A percentile compares a stretch with the other conserved stretches of the same genome.
phyloP scores from a whole-genome alignment of 2,888 invertebrate genomes.

The Napeogenes sylphis region DNA sequence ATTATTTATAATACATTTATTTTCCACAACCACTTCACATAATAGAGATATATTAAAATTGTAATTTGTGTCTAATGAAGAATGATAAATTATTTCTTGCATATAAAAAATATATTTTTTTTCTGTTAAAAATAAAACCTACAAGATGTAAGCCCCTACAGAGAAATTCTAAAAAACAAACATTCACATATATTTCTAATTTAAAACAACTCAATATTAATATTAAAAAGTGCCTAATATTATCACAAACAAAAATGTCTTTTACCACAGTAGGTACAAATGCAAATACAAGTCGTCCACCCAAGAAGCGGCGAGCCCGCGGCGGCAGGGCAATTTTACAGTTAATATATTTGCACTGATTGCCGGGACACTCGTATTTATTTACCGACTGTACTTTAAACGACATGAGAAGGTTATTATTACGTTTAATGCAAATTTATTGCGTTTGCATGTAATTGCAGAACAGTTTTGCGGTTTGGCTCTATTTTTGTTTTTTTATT shows the following conservation, averaged over 20 bases:
- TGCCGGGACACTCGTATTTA: conserved; percentile 62
- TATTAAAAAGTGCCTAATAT: too few relatives aligned
- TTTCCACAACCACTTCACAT: neutral
- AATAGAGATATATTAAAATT: neutral
- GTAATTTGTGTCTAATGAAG: too few relatives aligned
- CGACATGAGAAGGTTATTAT: conserved; percentile 36
- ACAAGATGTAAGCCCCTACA: too few relatives aligned
- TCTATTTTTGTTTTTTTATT: conserved; percentile 4
- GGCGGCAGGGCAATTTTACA: conserved; percentile 63
- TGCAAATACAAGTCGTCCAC: conserved; percentile 22
- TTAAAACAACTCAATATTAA: too few relatives aligned
- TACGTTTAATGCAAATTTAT: conserved; percentile 16
- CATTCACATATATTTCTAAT: too few relatives aligned
- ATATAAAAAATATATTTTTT: too few relatives aligned
- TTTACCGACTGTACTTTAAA: conserved; percentile 48
- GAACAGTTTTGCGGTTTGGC: neutral
- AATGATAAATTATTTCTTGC: too few relatives aligned
- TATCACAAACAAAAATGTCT: too few relatives aligned
- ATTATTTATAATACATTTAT: too few relatives aligned
- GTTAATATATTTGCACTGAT: conserved; percentile 71
- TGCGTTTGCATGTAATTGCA: conserved; percentile 18
- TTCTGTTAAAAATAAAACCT: too few relatives aligned
- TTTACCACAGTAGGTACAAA: neutral
- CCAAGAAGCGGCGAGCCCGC: conserved; percentile 34
- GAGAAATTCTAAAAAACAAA: too few relatives aligned